A percentile compares a stretch with the other conserved stretches of the same genome.
These are phyloP conservation scores for Xenopus laevis DNA, from an alignment of 2,113 vertebrate genomes.

Conservation along the genomic window DNA sequence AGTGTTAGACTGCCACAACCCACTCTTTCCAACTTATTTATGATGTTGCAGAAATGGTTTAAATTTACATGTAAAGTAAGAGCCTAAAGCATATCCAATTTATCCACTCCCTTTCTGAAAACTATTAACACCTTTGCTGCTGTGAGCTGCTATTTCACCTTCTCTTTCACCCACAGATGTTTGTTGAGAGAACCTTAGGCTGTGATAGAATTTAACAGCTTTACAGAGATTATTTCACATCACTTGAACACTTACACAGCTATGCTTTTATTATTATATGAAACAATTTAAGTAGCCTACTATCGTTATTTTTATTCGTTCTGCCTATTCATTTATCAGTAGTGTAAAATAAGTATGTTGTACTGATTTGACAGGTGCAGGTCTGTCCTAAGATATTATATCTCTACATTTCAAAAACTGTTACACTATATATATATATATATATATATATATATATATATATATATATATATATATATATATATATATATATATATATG, in stretches of 20 bases:
- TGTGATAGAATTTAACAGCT: constrained; percentile 3
- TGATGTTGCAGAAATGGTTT: constrained; percentile 9
- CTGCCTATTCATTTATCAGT: too few relatives aligned
- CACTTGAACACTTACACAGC: background rate
- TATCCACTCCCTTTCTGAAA: background rate
- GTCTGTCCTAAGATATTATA: too few relatives aligned
- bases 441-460: too few relatives aligned
- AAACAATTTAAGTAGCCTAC: background rate
- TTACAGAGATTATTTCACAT: constrained; percentile 6
- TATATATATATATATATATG: too few relatives aligned
- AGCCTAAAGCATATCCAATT: constrained; percentile 28
- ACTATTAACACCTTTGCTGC: constrained; percentile 5
- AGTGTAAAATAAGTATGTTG: too few relatives aligned
- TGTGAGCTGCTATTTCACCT: background rate
- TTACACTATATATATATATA: too few relatives aligned
- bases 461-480: too few relatives aligned
- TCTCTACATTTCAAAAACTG: too few relatives aligned
- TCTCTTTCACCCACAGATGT: background rate
- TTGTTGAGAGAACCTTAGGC: background rate
- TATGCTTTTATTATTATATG: background rate
- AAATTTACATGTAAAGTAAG: constrained; percentile 25
- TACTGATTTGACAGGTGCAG: too few relatives aligned
- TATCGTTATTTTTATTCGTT: too few relatives aligned
- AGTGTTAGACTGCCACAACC: background rate
- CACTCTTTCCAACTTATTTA: constrained; percentile 17